Base-by-base conservation (phyloP, 1,140 invertebrate genomes). In the Idris sp. region DNA sequence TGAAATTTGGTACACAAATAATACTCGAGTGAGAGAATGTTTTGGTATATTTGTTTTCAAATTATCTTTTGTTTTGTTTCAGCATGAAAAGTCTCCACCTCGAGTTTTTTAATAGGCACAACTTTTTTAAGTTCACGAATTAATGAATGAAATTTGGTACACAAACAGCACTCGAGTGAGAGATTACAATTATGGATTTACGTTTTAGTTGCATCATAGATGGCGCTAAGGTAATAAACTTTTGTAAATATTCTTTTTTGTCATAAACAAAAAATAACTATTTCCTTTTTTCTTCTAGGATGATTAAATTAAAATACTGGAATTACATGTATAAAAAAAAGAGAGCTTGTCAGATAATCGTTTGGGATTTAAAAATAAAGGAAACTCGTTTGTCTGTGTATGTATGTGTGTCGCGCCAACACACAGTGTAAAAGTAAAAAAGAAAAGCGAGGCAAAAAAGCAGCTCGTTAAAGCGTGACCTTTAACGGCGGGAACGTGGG, bases 391-490 rank as follows among this genome's bases (percentile, higher is more conserved):
- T 33, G 48, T 30, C n/a, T n/a, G n/a, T n/a, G n/a, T n/a, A n/a
- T n/a, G 62, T 53, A 35, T 49, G n/a, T 6, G 19, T 6, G 19
- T 22, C 19, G 19, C 62, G 51, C 62, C n/a, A n/a, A n/a, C n/a
- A n/a, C n/a, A n/a, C n/a, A n/a, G 62, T 38, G 51, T 67, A 74
- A 26, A 56, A 68, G 43, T 49, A 53, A 46, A 74, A n/a, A 46
- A 44, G 35, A 68, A 22, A 62, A 28, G 43, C 10, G 46, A 28
- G 14, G 22, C 48, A 78, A 78, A 79, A 81, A 79, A 77, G 71
- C 74, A 76, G 79, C 83, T 84, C 79, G 82, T 85, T 85, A 84
- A 84, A 81, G 74, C 82, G 79, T 84, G 83, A 86, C 83, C 82
- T 86, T 84, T 83, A 84, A 74, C 78, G 78, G 80, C 64, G 78